Evolutionary conservation across 2,113 vertebrate species (phyloP).

Genomic region (Microcebus ravelobensis): DNA sequence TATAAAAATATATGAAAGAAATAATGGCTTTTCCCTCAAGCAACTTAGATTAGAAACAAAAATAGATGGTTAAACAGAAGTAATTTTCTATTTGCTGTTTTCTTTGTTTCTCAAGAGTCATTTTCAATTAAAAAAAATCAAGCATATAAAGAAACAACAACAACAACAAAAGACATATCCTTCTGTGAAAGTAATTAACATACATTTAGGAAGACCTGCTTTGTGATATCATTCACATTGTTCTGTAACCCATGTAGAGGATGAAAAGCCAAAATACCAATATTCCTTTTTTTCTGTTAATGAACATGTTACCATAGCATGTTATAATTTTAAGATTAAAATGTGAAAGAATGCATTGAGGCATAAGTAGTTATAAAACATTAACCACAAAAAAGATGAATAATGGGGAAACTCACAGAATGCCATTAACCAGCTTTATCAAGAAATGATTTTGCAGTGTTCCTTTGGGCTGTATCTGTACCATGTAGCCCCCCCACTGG

Average conservation of each 20-base stretch:
- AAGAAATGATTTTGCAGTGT: background rate
- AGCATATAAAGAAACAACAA: slow-evolving; percentile 40
- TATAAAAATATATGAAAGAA: slow-evolving; percentile 7
- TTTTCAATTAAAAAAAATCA: slow-evolving; percentile 24
- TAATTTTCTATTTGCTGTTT: slow-evolving; percentile 27
- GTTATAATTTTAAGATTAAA: slow-evolving; percentile 8
- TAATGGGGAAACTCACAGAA: background rate
- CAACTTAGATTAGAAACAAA: slow-evolving; percentile 42
- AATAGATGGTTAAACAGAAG: slow-evolving; percentile 14
- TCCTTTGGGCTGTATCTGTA: background rate
- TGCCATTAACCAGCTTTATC: background rate
- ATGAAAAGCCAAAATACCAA: background rate
- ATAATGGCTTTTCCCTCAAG: background rate
- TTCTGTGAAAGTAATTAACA: background rate
- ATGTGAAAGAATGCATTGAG: background rate
- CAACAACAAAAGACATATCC: background rate
- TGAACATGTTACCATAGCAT: background rate
- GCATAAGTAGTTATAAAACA: background rate
- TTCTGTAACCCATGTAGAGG: background rate
- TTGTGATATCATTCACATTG: background rate
- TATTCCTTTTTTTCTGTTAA: background rate
- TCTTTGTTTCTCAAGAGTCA: slow-evolving; percentile 34
- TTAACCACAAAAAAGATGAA: background rate
- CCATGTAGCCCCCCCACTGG: rapidly evolving
- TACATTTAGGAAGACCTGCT: background rate